These are phyloP conservation scores for Manacus vitellinus DNA, from an alignment of 2,113 vertebrate species.

Conservation along the genomic window DNA sequence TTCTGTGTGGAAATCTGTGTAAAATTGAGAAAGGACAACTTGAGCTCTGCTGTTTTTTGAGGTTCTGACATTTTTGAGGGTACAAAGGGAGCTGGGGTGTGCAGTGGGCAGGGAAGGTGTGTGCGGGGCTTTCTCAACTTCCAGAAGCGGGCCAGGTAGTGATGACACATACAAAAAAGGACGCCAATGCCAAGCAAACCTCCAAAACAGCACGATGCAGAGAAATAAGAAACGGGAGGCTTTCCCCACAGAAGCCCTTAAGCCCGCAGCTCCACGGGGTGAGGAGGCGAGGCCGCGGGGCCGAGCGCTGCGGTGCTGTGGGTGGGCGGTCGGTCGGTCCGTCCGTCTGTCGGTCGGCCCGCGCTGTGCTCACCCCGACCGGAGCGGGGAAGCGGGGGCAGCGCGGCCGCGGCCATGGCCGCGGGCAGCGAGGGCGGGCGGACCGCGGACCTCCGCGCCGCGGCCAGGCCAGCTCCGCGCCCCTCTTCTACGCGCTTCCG, in stretches of 20 bases:
- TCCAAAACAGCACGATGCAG: rapidly evolving
- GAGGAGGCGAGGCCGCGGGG: rapidly evolving
- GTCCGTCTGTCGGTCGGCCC: no score
- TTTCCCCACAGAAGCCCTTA: rapidly evolving
- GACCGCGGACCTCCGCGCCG: background rate
- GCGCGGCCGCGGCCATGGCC: background rate
- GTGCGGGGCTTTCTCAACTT: rapidly evolving
- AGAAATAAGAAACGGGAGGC: rapidly evolving
- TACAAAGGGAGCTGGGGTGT: rapidly evolving
- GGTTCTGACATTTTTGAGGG: background rate
- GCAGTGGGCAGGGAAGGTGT: rapidly evolving
- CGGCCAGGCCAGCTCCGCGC: constrained; percentile 75
- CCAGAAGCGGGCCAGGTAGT: rapidly evolving
- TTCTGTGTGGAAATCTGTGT: background rate
- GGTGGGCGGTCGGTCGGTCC: background rate
- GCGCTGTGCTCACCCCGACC: background rate
- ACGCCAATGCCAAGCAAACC: no score
- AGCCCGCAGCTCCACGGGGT: rapidly evolving
- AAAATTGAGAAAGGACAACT: rapidly evolving
- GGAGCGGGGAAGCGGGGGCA: background rate
- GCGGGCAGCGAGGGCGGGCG: background rate
- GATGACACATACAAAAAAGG: rapidly evolving
- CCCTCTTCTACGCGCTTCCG: constrained; percentile 80
- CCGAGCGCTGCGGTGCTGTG: background rate
- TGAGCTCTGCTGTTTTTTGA: background rate